Evolutionary conservation across 2,113 vertebrate genomes (phyloP), one percentile per base, ranked within the genome.

Genomic region (Eurypyga helias): DNA sequence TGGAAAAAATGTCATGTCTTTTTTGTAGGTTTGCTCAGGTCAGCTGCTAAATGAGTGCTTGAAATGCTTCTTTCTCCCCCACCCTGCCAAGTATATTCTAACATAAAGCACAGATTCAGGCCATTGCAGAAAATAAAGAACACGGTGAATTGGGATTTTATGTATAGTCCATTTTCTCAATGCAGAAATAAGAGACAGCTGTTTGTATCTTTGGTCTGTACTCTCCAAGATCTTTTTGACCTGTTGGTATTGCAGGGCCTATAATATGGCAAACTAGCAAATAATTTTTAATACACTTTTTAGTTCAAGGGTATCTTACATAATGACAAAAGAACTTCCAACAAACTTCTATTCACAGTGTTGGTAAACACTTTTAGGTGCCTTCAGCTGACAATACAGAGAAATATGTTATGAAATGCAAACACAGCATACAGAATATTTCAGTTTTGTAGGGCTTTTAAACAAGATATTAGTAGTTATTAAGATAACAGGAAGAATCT

Each of bases 61-160:
- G 31, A 96, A 96, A 94, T 76, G 24, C 76, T 91, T 95, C 45
- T 36, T 18, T 92, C 38, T 82, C 62, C 71, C 71, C 85, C 75
- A 91, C 71, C 60, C 83, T 92, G 21, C 91, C n/a, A n/a, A 89
- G 76, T 85, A 93, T 62, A 70, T 67, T 85, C 57, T 90, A 45
- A 87, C 94, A 86, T 28, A 48, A 96, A 91, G 62, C 55, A 90
- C 71, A 96, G 85, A 91, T 87, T 96, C 64, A 96, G 83, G 70
- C 48, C 80, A 64, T 62, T 95, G 85, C 83, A 94, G 55, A 96
- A 97, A 83, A 96, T 86, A 93, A 95, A 90, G 72, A 73, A 64
- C 41, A 41, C 28, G 84, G 51, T 80, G 87, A 79, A 90, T 61
- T 92, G 89, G 96, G 87, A 85, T 90, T 83, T 77, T 82, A 89